phyloP scores from a whole-genome alignment of 2,797 vertebrate genomes.

The Myotis myotis region DNA sequence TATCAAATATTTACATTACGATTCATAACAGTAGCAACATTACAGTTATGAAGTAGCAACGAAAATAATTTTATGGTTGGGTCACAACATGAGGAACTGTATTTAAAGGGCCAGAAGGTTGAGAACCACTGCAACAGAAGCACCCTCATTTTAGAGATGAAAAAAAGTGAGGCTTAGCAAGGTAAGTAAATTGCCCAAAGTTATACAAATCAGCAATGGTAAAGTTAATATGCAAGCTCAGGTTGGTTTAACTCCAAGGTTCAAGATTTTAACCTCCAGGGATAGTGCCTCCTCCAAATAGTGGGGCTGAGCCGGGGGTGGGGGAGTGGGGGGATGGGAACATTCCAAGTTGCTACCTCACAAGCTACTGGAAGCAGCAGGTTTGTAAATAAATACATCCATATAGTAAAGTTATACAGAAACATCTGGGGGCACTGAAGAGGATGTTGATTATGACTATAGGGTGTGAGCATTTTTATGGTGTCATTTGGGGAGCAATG shows the following conservation, averaged over 20 bases:
- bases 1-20: no score
- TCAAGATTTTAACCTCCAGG: background rate
- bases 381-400: background rate
- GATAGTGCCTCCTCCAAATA: rapidly evolving
- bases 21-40: no score
- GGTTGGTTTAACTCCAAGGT: background rate
- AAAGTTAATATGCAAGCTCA: background rate
- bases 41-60: no score
- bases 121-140: background rate
- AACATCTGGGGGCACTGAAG: background rate
- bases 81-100: no score
- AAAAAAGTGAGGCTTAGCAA: background rate
- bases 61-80: no score
- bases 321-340: background rate
- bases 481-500: background rate
- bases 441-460: background rate
- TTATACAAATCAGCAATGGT: background rate
- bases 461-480: background rate
- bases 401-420: background rate
- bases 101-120: no score
- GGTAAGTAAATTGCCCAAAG: background rate
- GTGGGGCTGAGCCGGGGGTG: rapidly evolving
- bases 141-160: background rate
- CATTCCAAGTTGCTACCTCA: background rate
- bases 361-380: background rate